A percentile compares a stretch with the other conserved stretches of the same genome.
Conservation (phyloP, 2,113 vertebrate species). For the Oncorhynchus nerka region DNA sequence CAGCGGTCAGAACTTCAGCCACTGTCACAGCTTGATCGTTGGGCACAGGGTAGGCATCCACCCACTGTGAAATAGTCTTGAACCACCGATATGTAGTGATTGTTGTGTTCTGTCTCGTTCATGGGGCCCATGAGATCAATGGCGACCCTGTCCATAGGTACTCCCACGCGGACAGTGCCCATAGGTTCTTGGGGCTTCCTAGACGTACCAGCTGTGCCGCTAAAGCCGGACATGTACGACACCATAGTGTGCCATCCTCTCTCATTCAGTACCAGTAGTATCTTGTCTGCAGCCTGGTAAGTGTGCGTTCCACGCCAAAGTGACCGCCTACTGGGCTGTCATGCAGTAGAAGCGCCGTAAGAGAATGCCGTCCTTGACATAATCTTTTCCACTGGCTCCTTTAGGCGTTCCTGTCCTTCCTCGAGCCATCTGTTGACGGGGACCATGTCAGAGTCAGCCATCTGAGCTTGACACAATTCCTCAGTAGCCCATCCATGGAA, state of each 20-base stretch:
- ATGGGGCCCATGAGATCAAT: too few relatives aligned
- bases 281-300: neutral
- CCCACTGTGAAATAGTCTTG: too few relatives aligned
- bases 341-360: neutral
- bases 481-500: neutral
- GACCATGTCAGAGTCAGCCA: neutral
- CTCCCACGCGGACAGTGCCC: too few relatives aligned
- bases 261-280: conserved; percentile 4
- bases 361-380: neutral
- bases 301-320: neutral
- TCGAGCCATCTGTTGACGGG: neutral
- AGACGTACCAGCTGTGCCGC: too few relatives aligned
- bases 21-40: neutral
- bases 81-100: too few relatives aligned
- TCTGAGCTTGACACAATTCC: neutral
- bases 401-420: neutral
- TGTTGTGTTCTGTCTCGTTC: too few relatives aligned
- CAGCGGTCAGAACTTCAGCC: neutral
- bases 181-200: too few relatives aligned
- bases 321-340: neutral
- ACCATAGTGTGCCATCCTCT: neutral
- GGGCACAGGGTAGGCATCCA: too few relatives aligned
- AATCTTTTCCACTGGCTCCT: neutral
- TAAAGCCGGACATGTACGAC: too few relatives aligned
- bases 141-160: too few relatives aligned